Evolutionary conservation across 2,888 invertebrate species (phyloP).

Genomic region (Salticus scenicus): DNA sequence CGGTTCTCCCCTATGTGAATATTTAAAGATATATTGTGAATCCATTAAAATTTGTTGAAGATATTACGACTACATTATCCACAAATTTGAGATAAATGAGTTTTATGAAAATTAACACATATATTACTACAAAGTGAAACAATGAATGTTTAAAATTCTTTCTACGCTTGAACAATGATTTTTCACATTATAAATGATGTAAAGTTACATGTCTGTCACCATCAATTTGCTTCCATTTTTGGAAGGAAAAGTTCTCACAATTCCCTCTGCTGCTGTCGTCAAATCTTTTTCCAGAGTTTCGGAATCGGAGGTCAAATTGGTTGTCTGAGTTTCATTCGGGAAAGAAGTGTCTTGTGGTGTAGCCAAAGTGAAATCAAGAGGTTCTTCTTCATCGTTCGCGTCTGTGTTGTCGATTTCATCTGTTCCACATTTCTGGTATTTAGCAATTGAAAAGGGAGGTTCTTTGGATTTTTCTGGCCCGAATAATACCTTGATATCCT

Average conservation of each 20-base stretch:
- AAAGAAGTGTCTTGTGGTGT: neutral
- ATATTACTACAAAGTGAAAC: too few relatives aligned
- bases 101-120: too few relatives aligned
- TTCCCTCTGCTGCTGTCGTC: conserved; percentile 26
- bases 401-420: conserved; percentile 18
- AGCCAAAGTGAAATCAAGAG: conserved; percentile 40
- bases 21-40: too few relatives aligned
- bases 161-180: too few relatives aligned
- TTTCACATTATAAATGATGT: too few relatives aligned
- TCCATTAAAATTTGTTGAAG: too few relatives aligned
- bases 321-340: conserved; percentile 32
- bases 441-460: neutral
- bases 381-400: conserved; percentile 31
- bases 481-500: conserved; percentile 49
- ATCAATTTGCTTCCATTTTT: neutral
- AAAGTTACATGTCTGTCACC: conserved; percentile 33
- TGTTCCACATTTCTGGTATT: conserved; percentile 34
- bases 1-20: too few relatives aligned
- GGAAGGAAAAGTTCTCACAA: conserved; percentile 36
- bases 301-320: neutral
- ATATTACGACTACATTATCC: too few relatives aligned
- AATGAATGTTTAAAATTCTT: too few relatives aligned
- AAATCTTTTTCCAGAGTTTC: conserved; percentile 43
- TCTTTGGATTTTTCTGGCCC: neutral
- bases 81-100: too few relatives aligned